Base-by-base conservation (phyloP, 2,888 invertebrate species). In the Cantharis nigra region DNA sequence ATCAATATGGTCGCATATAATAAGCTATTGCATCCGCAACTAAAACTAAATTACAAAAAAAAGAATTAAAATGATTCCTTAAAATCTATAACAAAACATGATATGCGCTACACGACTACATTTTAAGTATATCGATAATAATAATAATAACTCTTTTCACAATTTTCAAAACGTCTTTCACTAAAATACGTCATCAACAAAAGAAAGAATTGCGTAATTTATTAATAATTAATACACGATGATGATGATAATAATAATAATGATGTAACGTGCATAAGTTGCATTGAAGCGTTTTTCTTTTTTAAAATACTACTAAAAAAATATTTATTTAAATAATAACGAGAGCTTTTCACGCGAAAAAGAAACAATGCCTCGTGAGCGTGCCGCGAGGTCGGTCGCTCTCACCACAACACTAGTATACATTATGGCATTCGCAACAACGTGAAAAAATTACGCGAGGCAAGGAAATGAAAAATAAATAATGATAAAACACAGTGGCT, bases 101-200 rank as follows among this genome's bases (percentile, higher is more conserved):
- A 78, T 78, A 78, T 78, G 78, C 78, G 30, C 78, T 78, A 78
- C 26, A 23, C 72, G 78, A 78, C 78, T 78, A 78, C 72, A 62
- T 75, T 78, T 49, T 67, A 67, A 67, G 65, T 67, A 67, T 67
- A 67, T 67, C 26, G 20, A 49, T 49, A 49, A 49, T 49, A 49
- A 49, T 49, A 49, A 49, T 49, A 49, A 49, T 49, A 49, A 49
- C 7, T 49, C n/a, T 49, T 49, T n/a, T 49, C 49, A n/a, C n/a
- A 49, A 49, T 49, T 49, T 49, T 49, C 49, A 49, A 49, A 49
- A n/a, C 49, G 49, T 49, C 49, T 49, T 49, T 49, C 49, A 49
- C 13, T 49, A 49, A 49, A 49, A 49, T 49, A 49, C 49, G 49
- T 49, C 49, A 33, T 49, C 7, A 49, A 49, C 13, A 49, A 49